A percentile compares a stretch with the other conserved stretches of the same genome.
phyloP scores from a whole-genome alignment of 2,797 vertebrate species.

The Meriones psammophilus region DNA sequence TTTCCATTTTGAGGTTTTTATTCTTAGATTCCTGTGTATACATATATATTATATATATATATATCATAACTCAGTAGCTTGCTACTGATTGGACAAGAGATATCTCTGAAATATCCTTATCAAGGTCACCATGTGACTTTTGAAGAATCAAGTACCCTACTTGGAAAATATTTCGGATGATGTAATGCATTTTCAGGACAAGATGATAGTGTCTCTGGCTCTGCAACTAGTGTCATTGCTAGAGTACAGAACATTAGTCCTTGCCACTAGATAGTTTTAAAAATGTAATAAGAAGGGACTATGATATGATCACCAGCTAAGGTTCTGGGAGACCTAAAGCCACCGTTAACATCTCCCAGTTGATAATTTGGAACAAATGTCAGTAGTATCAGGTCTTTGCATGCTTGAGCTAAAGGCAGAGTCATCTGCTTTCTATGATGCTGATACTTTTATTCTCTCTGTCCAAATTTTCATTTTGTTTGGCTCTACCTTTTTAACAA shows the following conservation, averaged over 20 bases:
- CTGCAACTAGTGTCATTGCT: slow-evolving; percentile 29
- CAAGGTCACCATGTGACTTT: slow-evolving; percentile 71
- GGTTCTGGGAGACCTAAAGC: slow-evolving; percentile 4
- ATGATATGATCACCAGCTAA: slow-evolving; percentile 50
- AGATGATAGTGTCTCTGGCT: slow-evolving; percentile 52
- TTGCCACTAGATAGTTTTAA: slow-evolving; percentile 28
- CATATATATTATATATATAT: background rate
- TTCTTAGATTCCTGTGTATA: slow-evolving; percentile 71
- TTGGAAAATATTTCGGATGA: slow-evolving; percentile 71
- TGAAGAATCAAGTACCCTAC: slow-evolving; percentile 67
- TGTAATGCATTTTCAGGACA: slow-evolving; percentile 68
- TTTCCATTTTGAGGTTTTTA: slow-evolving; percentile 78
- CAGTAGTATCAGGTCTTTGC: background rate
- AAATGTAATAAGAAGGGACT: slow-evolving; percentile 57
- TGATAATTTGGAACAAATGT: slow-evolving; percentile 40
- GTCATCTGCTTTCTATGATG: background rate
- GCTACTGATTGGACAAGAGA: slow-evolving; percentile 73
- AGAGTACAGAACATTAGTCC: slow-evolving; percentile 50
- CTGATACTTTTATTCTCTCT: background rate
- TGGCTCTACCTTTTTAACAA: slow-evolving; percentile 8
- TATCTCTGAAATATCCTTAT: slow-evolving; percentile 77
- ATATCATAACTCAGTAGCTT: slow-evolving; percentile 59
- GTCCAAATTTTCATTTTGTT: background rate
- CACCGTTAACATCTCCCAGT: slow-evolving; percentile 1
- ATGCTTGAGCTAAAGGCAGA: slow-evolving; percentile 21